phyloP scores from a whole-genome alignment of 1,140 invertebrate species.

The Leptinotarsa undecemlineata region DNA sequence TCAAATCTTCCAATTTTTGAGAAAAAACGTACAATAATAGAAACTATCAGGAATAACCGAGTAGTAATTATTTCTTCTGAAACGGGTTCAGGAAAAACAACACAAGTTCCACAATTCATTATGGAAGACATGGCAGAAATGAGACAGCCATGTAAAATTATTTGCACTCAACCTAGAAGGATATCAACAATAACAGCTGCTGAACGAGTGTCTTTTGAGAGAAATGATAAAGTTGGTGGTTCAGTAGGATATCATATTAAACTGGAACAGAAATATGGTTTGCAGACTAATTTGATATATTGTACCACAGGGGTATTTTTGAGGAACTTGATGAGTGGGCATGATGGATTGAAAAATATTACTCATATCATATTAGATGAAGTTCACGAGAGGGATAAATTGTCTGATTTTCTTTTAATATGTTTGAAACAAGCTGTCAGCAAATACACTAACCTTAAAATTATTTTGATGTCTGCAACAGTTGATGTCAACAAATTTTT shows the following conservation, averaged over 20 bases:
- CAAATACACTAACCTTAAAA: slow-evolving; percentile 72
- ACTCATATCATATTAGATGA: slow-evolving; percentile 93
- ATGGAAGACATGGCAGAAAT: slow-evolving; percentile 73
- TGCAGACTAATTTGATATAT: slow-evolving; percentile 83
- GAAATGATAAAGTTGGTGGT: slow-evolving; percentile 83
- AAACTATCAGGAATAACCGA: slow-evolving; percentile 59
- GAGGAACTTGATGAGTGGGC: slow-evolving; percentile 80
- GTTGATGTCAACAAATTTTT: slow-evolving; percentile 79
- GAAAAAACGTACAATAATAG: slow-evolving; percentile 60
- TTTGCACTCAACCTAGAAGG: slow-evolving; percentile 91
- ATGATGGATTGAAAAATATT: slow-evolving; percentile 60
- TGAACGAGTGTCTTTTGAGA: slow-evolving; percentile 80
- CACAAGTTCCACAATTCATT: slow-evolving; percentile 89
- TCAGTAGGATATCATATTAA: slow-evolving; percentile 94
- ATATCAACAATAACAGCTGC: slow-evolving; percentile 87
- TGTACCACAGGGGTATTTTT: slow-evolving; percentile 91
- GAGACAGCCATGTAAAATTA: slow-evolving; percentile 77
- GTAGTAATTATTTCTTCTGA: slow-evolving; percentile 76
- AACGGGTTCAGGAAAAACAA: slow-evolving; percentile 89
- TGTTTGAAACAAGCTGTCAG: slow-evolving; percentile 77
- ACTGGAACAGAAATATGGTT: slow-evolving; percentile 78
- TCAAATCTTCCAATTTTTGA: slow-evolving; percentile 64
- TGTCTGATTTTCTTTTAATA: slow-evolving; percentile 90
- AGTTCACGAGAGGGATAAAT: slow-evolving; percentile 91
- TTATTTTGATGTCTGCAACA: slow-evolving; percentile 96